phyloP scores from a whole-genome alignment of 2,888 invertebrate genomes.

The Athrips mouffetella region DNA sequence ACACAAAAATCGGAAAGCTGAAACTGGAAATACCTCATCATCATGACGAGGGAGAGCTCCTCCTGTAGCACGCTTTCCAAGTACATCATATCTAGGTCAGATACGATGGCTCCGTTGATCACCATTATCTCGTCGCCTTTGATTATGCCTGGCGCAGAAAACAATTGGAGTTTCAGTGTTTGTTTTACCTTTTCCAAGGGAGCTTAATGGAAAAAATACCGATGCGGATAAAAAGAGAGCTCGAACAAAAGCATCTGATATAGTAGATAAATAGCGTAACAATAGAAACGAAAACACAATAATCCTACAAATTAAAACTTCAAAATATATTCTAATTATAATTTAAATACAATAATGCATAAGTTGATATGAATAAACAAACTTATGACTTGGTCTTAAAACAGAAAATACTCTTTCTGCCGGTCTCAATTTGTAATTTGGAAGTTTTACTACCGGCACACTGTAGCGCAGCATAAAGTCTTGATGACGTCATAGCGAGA shows the following conservation, averaged over 20 bases:
- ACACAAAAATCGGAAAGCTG: slow-evolving; percentile 30
- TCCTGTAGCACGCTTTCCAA: slow-evolving; percentile 97
- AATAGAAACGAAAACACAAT: slow-evolving; percentile 5
- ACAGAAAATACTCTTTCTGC: too few species aligned
- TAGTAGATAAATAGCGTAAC: slow-evolving; percentile 3
- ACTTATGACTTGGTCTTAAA: too few species aligned
- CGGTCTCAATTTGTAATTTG: background rate
- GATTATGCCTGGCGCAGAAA: slow-evolving; percentile 88
- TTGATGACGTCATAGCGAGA: slow-evolving; percentile 1
- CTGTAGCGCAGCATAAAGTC: background rate
- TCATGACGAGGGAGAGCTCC: slow-evolving; percentile 95
- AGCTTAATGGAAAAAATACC: slow-evolving; percentile 6
- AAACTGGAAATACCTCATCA: slow-evolving; percentile 85
- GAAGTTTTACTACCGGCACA: background rate
- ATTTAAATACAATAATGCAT: too few species aligned
- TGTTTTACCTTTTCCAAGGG: slow-evolving; percentile 37
- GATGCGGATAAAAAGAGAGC: slow-evolving; percentile 7
- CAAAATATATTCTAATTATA: too few species aligned
- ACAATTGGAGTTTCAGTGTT: slow-evolving; percentile 45
- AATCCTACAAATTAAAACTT: too few species aligned
- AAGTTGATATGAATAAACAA: too few species aligned
- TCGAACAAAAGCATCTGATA: slow-evolving; percentile 6
- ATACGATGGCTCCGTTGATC: slow-evolving; percentile 98
- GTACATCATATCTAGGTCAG: slow-evolving; percentile 99
- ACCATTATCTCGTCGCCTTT: slow-evolving; percentile 99